These are phyloP conservation scores for Clarias laeviceps DNA, from an alignment of 2,797 vertebrate genomes.

Conservation along the genomic window DNA sequence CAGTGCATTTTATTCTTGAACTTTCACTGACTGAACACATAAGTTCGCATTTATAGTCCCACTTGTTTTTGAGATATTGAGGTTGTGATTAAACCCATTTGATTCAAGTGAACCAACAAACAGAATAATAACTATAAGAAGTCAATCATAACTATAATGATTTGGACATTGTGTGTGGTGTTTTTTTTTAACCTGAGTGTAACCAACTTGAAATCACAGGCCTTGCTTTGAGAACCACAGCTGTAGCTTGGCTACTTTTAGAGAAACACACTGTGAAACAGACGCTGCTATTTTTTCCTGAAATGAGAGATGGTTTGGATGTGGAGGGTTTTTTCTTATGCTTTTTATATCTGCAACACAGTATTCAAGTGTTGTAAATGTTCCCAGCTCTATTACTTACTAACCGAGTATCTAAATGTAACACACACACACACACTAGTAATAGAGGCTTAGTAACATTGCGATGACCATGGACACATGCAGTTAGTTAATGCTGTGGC, in stretches of 20 bases:
- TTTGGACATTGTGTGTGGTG: neutral
- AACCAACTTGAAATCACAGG: neutral
- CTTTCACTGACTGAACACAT: neutral
- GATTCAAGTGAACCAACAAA: neutral
- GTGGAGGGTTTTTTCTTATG: neutral
- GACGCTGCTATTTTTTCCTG: neutral
- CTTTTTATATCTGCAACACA: conserved; percentile 10
- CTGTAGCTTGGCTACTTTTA: conserved; percentile 1
- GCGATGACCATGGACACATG: neutral
- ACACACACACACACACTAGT: neutral
- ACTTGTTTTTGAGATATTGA: neutral
- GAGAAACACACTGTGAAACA: neutral
- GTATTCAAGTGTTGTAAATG: neutral
- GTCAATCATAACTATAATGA: neutral
- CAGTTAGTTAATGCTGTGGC: neutral
- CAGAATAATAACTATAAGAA: neutral
- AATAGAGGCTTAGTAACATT: neutral
- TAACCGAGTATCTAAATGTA: neutral
- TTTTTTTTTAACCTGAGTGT: neutral
- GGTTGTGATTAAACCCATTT: neutral
- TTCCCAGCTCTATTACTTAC: neutral
- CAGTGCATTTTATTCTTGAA: neutral
- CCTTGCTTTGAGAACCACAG: neutral
- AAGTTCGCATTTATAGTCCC: neutral
- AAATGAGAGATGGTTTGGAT: neutral